A percentile compares a stretch with the other conserved stretches of the same genome.
Evolutionary conservation across 1,140 invertebrate genomes (phyloP).

Genomic region (Venturia canescens): DNA sequence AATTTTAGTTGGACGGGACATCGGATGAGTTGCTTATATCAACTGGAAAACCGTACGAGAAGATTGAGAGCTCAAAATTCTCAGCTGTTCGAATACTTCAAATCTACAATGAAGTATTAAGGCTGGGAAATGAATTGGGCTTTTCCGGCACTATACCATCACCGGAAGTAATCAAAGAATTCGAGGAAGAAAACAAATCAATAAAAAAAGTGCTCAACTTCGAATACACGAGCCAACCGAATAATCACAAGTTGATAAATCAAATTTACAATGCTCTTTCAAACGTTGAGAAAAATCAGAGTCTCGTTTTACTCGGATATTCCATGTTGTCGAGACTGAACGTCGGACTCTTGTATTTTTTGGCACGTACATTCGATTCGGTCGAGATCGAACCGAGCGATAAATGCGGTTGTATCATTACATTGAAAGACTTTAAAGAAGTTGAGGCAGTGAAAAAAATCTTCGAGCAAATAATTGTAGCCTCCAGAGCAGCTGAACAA

Average conservation of each 20-base stretch:
- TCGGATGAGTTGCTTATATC: slow-evolving; percentile 57
- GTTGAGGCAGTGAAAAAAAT: slow-evolving; percentile 50
- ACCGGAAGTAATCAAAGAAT: slow-evolving; percentile 45
- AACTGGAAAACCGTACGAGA: slow-evolving; percentile 65
- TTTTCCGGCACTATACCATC: slow-evolving; percentile 54
- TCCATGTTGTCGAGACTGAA: slow-evolving; percentile 72
- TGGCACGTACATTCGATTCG: slow-evolving; percentile 67
- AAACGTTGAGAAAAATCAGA: slow-evolving; percentile 55
- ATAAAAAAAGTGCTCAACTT: slow-evolving; percentile 61
- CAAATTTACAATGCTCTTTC: slow-evolving; percentile 58
- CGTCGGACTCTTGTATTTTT: slow-evolving; percentile 70
- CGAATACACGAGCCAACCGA: slow-evolving; percentile 57
- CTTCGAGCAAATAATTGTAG: slow-evolving; percentile 59
- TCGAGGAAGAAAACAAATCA: slow-evolving; percentile 49
- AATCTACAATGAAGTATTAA: slow-evolving; percentile 52
- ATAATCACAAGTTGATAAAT: slow-evolving; percentile 58
- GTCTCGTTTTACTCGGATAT: slow-evolving; percentile 70
- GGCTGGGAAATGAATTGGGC: slow-evolving; percentile 31
- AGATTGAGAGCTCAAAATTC: slow-evolving; percentile 71
- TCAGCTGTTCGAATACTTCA: slow-evolving; percentile 61
- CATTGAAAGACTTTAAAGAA: slow-evolving; percentile 57
- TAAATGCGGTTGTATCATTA: slow-evolving; percentile 66
- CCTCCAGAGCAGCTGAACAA: slow-evolving; percentile 46
- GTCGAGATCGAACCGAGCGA: slow-evolving; percentile 58
- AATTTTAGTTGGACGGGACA: slow-evolving; percentile 55